phyloP scores from a whole-genome alignment of 2,797 vertebrate species.

The Hydrophis major region DNA sequence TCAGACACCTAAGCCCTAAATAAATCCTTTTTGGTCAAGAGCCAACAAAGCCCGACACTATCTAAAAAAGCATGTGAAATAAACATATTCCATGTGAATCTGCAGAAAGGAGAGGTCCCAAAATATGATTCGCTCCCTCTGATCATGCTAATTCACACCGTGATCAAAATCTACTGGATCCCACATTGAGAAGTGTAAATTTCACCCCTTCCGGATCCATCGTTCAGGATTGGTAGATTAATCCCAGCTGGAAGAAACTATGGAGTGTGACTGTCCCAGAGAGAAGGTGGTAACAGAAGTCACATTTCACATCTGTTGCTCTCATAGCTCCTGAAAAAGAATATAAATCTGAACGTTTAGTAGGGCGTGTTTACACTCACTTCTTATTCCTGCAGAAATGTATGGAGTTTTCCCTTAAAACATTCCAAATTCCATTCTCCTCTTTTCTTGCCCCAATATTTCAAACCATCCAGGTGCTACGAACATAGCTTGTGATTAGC shows the following conservation, averaged over 20 bases:
- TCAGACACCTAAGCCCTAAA: neutral
- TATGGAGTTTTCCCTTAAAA: neutral
- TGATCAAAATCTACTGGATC: conserved; percentile 7
- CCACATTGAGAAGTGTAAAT: neutral
- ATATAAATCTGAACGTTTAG: neutral
- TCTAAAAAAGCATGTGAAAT: neutral
- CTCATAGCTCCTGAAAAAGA: conserved; percentile 42
- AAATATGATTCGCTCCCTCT: neutral
- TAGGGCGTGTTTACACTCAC: neutral
- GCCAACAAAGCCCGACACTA: neutral
- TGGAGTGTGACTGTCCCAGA: neutral
- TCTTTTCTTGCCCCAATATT: neutral
- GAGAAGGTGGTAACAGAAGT: neutral
- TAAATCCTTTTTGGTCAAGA: neutral
- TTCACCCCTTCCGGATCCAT: neutral
- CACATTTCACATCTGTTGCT: neutral
- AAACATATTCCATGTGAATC: neutral
- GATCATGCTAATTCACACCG: neutral
- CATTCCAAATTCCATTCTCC: neutral
- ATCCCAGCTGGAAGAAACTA: neutral
- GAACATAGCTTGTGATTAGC: neutral
- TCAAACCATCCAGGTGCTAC: neutral
- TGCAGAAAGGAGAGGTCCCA: neutral
- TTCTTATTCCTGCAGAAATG: neutral
- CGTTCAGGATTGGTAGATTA: neutral